Base-by-base conservation (phyloP, 2,888 invertebrate genomes). In the Ditula angustiorana region DNA sequence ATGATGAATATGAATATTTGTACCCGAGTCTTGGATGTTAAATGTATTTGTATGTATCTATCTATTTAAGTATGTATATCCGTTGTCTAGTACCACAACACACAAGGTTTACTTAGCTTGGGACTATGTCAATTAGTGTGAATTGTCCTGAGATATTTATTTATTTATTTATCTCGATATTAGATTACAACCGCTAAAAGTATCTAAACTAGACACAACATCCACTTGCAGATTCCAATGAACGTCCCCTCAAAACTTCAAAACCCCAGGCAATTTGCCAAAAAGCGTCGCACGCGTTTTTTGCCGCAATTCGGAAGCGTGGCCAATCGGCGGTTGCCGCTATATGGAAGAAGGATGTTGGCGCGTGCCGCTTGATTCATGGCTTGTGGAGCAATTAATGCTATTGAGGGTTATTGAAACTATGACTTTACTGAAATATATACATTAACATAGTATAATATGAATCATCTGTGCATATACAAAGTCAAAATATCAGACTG, bases 271-370 rank as follows among this genome's bases (percentile, higher is more conserved):
- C 63, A 64, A 64, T 64, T 64, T 64, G 64, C 64, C 64, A 59
- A 63, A 63, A 52, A 57, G 44, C 30, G 52, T 2, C 41, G 16
- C 57, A 33, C 49, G 50, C 47, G 55, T 21, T 52, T 28, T 35
- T 50, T 37, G 47, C 47, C 26, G 33, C 30, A 35, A 5, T 1
- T 24, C 85, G 85, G 85, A 84, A 81, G 86, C 88, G 87, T 80
- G 72, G 79, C 90, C 81, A 90, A 92, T 91, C 74, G 74, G 75
- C 85, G 80, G 75, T 74, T 78, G 87, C 79, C 77, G 67, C 69
- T 73, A 86, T 88, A 92, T 89, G 89, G 89, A 79, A 73, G 81
- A 86, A 87, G 85, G 86, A 88, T 90, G 91, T 89, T 30, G 77
- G 68, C 83, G 66, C 91, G 90, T 85, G 88, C 69, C 84, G 69